Conservation (phyloP, 2,888 invertebrate genomes). For the Leptura quadrifasciata region DNA sequence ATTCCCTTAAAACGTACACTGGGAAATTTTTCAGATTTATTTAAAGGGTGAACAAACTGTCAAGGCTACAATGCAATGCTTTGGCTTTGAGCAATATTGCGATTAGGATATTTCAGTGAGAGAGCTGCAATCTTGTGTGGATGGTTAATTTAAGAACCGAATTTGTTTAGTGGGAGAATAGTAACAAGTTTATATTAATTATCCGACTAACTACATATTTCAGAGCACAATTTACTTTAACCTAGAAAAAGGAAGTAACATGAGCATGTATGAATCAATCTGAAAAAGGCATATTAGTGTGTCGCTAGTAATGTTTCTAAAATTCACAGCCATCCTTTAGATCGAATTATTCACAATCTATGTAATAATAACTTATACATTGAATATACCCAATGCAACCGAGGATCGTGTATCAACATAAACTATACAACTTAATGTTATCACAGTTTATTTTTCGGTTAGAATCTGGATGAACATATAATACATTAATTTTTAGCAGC, state of each 20-base stretch:
- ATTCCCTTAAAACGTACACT: neutral
- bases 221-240: neutral
- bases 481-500: neutral
- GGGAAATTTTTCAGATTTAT: neutral
- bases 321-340: conserved; percentile 29
- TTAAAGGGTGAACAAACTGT: neutral
- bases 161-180: conserved; percentile 23
- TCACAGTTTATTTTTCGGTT: conserved; percentile 19
- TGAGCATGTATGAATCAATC: conserved; percentile 25
- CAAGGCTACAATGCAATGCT: conserved; percentile 12
- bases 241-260: conserved; percentile 18
- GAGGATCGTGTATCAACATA: neutral
- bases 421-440: conserved; percentile 13
- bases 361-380: neutral
- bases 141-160: neutral
- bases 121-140: neutral
- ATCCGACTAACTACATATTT: conserved; percentile 21
- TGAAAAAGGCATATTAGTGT: conserved; percentile 17
- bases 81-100: neutral
- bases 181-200: conserved; percentile 16
- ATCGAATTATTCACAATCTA: conserved; percentile 23
- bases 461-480: neutral
- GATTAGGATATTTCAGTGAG: neutral
- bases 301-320: conserved; percentile 13
- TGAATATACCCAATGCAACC: conserved; percentile 1